phyloP scores from a whole-genome alignment of 2,888 invertebrate species.

The Portevinia maculata region DNA sequence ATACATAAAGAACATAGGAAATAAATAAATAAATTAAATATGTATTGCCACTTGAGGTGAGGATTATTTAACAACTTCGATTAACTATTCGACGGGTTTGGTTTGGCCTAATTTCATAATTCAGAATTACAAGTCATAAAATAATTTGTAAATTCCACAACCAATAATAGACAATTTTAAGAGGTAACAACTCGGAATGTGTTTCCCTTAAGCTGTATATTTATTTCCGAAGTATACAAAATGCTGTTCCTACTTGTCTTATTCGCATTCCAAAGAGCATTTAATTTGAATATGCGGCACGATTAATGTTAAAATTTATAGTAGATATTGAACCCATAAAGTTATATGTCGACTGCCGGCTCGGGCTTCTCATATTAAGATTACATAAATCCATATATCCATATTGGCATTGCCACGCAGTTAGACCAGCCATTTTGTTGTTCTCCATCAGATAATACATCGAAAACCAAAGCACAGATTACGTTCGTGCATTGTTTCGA shows the following conservation, averaged over 20 bases:
- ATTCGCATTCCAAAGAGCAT: slow-evolving; percentile 26
- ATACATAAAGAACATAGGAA: no score
- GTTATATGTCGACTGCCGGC: slow-evolving; percentile 13
- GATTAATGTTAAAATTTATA: slow-evolving; percentile 32
- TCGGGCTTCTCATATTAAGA: neutral
- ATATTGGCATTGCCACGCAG: slow-evolving; percentile 38
- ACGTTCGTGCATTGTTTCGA: neutral
- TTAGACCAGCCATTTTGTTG: slow-evolving; percentile 19
- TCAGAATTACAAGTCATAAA: no score
- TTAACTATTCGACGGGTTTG: no score
- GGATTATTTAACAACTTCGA: no score
- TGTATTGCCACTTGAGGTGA: no score
- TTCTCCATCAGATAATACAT: slow-evolving; percentile 31
- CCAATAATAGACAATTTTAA: neutral
- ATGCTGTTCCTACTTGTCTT: neutral
- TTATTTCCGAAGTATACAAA: slow-evolving; percentile 16
- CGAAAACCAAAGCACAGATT: slow-evolving; percentile 24
- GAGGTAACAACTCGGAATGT: slow-evolving; percentile 9
- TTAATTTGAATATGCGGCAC: slow-evolving; percentile 31
- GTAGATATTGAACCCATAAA: slow-evolving; percentile 49
- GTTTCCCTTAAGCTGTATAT: neutral
- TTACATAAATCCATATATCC: slow-evolving; percentile 17
- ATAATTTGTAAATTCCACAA: no score
- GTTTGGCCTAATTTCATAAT: no score
- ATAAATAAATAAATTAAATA: no score